Base-by-base conservation (phyloP, 2,797 vertebrate species). In the Rousettus madagascariensis region DNA sequence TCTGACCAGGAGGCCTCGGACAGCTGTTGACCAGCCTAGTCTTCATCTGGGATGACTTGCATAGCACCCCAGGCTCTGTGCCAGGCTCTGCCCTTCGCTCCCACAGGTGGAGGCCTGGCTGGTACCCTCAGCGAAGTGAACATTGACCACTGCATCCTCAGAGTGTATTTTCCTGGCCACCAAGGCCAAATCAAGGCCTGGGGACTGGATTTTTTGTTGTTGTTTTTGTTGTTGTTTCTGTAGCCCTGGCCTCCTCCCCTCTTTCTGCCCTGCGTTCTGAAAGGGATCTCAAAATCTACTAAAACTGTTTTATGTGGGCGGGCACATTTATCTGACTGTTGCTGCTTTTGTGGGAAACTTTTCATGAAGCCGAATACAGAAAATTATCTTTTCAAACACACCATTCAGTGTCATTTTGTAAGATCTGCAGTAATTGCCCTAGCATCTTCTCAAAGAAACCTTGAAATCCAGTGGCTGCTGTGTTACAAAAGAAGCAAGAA, bases 401-500 rank as follows among this genome's bases (percentile, higher is more conserved):
- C 71, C 33, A 26, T 90, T 95, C 84, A 20, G 69, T 63, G 61
- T 95, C 77, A 94, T 90, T 95, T 85, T 66, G 86, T 91, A 94
- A 94, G 65, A 78, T 75, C 57, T 80, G 49, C 83, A 63, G 77
- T 96, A 71, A 96, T 94, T 90, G 0, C 94, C 69, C 26, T 68
- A 75, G 85, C 63, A 85, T 53, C 95, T 91, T 94, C 95, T 97
- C 84, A 66, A 41, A 24, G 46, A 89, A 97, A 86, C 55, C 95
- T 79, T 80, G 49, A 13, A 38, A 92, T 51, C 61, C 85, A 74
- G 71, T 92, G 95, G 87, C 96, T 38, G 33, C 78, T 30, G 0
- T 43, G 51, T 91, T 96, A 94, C 86, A 97, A 97, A 97, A 97
- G 97, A 96, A 96, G 94, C 66, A 33, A 94, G 80, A 92, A 94